A percentile compares a stretch with the other conserved stretches of the same genome.
phyloP scores from a whole-genome alignment of 1,140 invertebrate species.

The Batillaria attramentaria region DNA sequence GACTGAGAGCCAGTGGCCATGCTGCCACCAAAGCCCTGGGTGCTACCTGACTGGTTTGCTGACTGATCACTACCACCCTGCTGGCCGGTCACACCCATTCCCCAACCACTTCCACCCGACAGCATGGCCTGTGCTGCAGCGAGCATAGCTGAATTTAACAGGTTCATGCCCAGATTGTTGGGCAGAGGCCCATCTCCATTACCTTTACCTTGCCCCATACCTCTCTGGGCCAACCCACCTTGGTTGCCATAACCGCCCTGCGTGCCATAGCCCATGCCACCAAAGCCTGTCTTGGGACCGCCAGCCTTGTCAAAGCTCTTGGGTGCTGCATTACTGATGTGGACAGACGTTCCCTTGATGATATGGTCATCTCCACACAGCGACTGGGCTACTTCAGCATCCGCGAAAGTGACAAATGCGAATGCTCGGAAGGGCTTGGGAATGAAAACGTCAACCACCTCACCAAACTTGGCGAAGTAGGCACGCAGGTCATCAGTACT shows the following conservation, averaged over 20 bases:
- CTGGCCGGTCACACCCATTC: constrained; percentile 52
- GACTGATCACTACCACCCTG: constrained; percentile 43
- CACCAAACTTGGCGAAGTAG: constrained; percentile 73
- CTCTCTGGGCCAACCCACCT: constrained; percentile 52
- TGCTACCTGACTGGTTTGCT: constrained; percentile 24
- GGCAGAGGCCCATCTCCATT: constrained; percentile 42
- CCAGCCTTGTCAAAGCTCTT: constrained; percentile 74
- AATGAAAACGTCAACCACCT: constrained; percentile 74
- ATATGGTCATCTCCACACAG: constrained; percentile 98
- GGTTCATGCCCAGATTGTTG: constrained; percentile 60
- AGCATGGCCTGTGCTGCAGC: constrained; percentile 67
- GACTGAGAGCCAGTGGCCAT: constrained; percentile 29
- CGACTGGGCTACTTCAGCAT: constrained; percentile 83
- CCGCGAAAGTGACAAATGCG: constrained; percentile 75
- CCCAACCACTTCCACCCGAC: constrained; percentile 59
- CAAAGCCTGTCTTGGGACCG: constrained; percentile 19
- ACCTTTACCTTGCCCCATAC: constrained; percentile 48
- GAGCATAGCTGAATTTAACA: constrained; percentile 66
- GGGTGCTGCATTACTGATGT: constrained; percentile 95
- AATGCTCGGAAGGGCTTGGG: constrained; percentile 74
- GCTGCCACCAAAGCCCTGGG: constrained; percentile 27
- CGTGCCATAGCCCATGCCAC: constrained; percentile 3
- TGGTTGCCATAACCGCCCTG: constrained; percentile 33
- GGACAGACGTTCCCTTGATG: constrained; percentile 94
- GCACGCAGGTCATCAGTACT: constrained; percentile 70